Percentiles rank a stretch among this genome's conserved stretches.
These are phyloP conservation scores for Hirtodrosophila histrioides DNA, from an alignment of 2,888 invertebrate genomes.

Conservation along the genomic window DNA sequence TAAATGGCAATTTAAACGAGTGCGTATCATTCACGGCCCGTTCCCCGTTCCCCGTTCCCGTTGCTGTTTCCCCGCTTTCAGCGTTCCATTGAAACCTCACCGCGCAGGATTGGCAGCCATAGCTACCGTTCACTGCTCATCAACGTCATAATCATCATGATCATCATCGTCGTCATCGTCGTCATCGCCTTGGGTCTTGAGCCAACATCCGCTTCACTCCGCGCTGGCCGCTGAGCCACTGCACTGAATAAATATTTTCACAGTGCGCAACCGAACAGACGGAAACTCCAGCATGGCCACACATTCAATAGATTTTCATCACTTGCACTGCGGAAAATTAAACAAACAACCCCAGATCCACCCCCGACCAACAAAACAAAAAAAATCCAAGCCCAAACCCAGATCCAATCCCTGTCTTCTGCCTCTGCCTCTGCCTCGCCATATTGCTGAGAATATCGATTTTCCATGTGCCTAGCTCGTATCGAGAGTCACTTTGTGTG, in stretches of 20 bases:
- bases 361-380: background rate
- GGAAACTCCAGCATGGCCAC: constrained; percentile 44
- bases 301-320: constrained; percentile 80
- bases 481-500: constrained; percentile 9
- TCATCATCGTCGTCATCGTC: constrained; percentile 25
- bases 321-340: constrained; percentile 77
- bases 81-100: background rate
- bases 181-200: constrained; percentile 48
- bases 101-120: constrained; percentile 31
- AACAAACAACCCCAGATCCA: constrained; percentile 73
- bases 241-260: constrained; percentile 69
- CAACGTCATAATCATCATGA: constrained; percentile 22
- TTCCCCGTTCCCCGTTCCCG: constrained; percentile 4
- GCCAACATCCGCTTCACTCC: constrained; percentile 67
- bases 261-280: constrained; percentile 46
- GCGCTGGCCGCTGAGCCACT: constrained; percentile 36
- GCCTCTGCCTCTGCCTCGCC: constrained; percentile 30
- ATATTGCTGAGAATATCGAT: constrained; percentile 62
- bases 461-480: constrained; percentile 50
- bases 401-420: constrained; percentile 7
- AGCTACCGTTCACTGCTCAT: constrained; percentile 11
- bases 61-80: constrained; percentile 6
- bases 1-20: constrained; percentile 82
- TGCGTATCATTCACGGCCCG: constrained; percentile 70
- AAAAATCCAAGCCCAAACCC: constrained; percentile 1